Percentiles rank a stretch among this genome's conserved stretches.
Conservation (phyloP, 2,797 vertebrate species). For the Carapus acus region DNA sequence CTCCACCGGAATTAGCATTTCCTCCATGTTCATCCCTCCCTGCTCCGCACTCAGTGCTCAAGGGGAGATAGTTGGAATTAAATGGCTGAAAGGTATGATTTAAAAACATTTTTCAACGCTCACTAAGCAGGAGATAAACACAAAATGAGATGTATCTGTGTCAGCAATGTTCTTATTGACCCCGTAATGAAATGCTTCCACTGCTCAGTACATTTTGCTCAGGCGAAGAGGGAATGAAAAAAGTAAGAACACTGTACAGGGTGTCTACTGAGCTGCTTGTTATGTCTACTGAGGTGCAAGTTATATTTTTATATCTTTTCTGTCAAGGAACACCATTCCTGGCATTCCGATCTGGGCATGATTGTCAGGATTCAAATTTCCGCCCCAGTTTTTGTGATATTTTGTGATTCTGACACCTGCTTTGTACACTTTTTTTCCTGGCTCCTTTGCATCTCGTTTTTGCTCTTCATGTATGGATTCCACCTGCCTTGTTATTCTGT, state of each 20-base stretch:
- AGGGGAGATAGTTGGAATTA: slow-evolving; percentile 78
- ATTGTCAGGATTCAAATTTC: too few species aligned
- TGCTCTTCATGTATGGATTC: too few species aligned
- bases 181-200: slow-evolving; percentile 80
- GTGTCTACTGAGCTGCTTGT: background rate
- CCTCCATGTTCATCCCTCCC: slow-evolving; percentile 23
- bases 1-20: background rate
- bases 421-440: too few species aligned
- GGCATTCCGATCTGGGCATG: too few species aligned
- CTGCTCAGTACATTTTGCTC: slow-evolving; percentile 70
- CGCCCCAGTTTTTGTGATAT: too few species aligned
- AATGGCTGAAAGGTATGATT: slow-evolving; percentile 91
- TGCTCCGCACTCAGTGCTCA: slow-evolving; percentile 48
- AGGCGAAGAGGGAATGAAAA: slow-evolving; percentile 77
- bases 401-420: too few species aligned
- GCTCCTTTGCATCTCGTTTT: too few species aligned
- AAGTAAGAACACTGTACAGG: slow-evolving; percentile 28
- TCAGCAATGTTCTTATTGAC: slow-evolving; percentile 80
- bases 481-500: too few species aligned
- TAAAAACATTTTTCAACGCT: slow-evolving; percentile 90
- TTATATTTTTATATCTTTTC: too few species aligned
- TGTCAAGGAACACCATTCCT: too few species aligned
- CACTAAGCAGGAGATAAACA: slow-evolving; percentile 91
- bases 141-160: slow-evolving; percentile 86
- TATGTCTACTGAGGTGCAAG: too few species aligned